Conservation (phyloP, 2,797 vertebrate species). For the Pangasius larnaudii region DNA sequence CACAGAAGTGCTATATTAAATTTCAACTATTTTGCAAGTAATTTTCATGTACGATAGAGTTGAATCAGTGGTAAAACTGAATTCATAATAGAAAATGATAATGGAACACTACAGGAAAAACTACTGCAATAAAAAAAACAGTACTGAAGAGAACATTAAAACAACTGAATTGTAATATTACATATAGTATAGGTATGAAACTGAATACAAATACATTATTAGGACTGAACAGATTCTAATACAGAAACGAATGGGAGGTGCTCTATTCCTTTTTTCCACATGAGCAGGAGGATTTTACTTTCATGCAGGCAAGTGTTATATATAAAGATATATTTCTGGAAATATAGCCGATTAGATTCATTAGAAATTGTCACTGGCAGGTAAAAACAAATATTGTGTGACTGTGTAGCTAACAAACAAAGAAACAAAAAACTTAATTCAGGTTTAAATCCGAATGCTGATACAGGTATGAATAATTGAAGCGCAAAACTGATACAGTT, state of each 20-base stretch:
- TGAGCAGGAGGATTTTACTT: too few relatives aligned
- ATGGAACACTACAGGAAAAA: not conserved
- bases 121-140: not conserved
- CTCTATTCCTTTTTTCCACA: not conserved
- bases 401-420: not conserved
- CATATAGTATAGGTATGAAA: not conserved
- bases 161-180: not conserved
- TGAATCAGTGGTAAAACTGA: not conserved
- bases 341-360: not conserved
- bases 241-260: not conserved
- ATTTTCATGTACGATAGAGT: not conserved
- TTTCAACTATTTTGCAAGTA: not conserved
- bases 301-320: not conserved
- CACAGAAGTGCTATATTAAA: not conserved
- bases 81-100: not conserved
- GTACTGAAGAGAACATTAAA: not conserved
- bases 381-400: not conserved
- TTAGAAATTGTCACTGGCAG: not conserved
- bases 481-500: not conserved
- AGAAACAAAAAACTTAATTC: not conserved
- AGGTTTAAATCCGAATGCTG: not conserved
- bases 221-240: not conserved
- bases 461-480: not conserved
- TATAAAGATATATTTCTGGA: not conserved
- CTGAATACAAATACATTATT: not conserved